phyloP scores from a whole-genome alignment of 1,140 invertebrate species.

The Eumeta japonica region DNA sequence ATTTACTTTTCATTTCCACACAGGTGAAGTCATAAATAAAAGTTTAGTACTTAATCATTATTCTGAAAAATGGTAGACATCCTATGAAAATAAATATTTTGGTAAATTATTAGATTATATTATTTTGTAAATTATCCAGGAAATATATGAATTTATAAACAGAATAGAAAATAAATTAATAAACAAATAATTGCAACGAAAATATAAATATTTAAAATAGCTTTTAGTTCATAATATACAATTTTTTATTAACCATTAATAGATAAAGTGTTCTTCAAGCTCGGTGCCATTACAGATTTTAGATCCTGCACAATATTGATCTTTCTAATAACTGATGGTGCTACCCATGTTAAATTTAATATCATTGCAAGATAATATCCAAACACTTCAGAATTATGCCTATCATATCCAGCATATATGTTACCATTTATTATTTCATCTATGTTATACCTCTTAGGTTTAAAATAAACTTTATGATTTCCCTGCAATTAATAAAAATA shows the following conservation, averaged over 20 bases:
- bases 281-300: conserved; percentile 65
- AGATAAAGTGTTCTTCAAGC: conserved; percentile 63
- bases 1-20: too few species aligned
- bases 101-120: too few species aligned
- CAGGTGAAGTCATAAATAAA: too few species aligned
- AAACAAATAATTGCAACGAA: too few species aligned
- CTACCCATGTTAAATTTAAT: conserved; percentile 74
- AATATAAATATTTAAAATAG: too few species aligned
- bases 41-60: too few species aligned
- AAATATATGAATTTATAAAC: too few species aligned
- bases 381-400: conserved; percentile 92
- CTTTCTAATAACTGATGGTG: conserved; percentile 75
- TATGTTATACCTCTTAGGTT: conserved; percentile 85
- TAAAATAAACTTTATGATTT: conserved; percentile 80
- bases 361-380: conserved; percentile 87
- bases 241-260: conserved; percentile 40
- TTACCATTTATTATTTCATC: conserved; percentile 73
- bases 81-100: too few species aligned
- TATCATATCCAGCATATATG: conserved; percentile 85
- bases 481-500: conserved; percentile 48
- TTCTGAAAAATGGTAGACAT: too few species aligned
- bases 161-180: too few species aligned
- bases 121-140: too few species aligned
- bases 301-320: conserved; percentile 77
- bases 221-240: too few species aligned